Conservation (phyloP, 2,113 vertebrate genomes). For the Anser cygnoides region DNA sequence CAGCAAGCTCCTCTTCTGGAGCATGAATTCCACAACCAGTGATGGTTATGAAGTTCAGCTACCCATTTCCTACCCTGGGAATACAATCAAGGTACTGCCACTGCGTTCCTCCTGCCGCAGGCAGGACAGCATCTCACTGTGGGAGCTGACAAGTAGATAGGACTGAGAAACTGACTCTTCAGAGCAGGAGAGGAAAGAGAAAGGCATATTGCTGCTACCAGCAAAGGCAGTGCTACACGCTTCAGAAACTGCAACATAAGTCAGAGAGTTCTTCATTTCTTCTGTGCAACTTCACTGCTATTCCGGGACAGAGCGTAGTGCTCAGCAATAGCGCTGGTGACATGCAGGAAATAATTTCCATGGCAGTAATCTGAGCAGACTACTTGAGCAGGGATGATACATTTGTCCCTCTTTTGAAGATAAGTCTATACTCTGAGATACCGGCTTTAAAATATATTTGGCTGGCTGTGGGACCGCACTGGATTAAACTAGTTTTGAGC, state of each 20-base stretch:
- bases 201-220: not conserved
- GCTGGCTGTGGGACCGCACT: not conserved
- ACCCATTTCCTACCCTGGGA: not conserved
- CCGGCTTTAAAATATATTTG: not conserved
- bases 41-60: not conserved
- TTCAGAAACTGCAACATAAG: not conserved
- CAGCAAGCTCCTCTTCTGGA: not conserved
- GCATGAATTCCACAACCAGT: not conserved
- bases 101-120: not conserved
- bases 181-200: not conserved
- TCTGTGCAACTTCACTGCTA: not conserved
- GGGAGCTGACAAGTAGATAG: accelerated
- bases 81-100: not conserved
- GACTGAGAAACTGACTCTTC: not conserved
- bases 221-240: not conserved
- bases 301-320: not conserved
- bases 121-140: not conserved
- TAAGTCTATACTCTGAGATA: not conserved
- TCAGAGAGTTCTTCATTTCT: not conserved
- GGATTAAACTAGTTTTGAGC: not conserved
- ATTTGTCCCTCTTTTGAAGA: conserved; percentile 21
- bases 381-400: not conserved
- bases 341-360: conserved; percentile 9
- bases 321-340: not conserved
- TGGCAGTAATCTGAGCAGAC: not conserved